Evolutionary conservation across 1,140 invertebrate species (phyloP), one percentile per base, ranked within the genome.

Genomic region (Drusus annulatus): DNA sequence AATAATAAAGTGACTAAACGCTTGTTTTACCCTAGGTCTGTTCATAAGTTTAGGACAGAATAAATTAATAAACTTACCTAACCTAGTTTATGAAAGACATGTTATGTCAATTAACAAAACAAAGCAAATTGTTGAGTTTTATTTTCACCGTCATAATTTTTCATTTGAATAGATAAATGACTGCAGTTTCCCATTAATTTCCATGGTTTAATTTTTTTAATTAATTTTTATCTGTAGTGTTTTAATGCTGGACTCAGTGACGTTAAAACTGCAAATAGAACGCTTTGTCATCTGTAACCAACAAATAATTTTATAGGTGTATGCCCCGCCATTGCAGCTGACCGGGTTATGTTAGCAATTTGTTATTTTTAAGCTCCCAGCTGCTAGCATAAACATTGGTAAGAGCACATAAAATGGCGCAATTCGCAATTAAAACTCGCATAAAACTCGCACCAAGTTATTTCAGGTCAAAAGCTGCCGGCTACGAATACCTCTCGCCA

Each of bases 381-480:
- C 62, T 65, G 62, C 25, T 8, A 65, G 21, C 28, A 28, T 15
- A 36, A 36, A 65, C 62, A 65, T 65, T 16, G 16, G 25, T 7
- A 25, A 25, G 62, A 25, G 21, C 28, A 28, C 23, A 8, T 25
- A 16, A 63, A 63, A 63, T 63, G 60, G 60, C 60, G n/a, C n/a
- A n/a, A n/a, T n/a, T n/a, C n/a, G 62, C 62, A 65, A 65, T 65
- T 58, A 79, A 71, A 65, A 69, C 62, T 17, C 21, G 63, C 63
- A 31, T 28, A 45, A 68, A 45, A 68, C 19, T 23, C 21, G 21
- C 51, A 19, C 16, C 17, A 8, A 50, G 17, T 28, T 13, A 45
- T 62, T 75, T 63, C 56, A 36, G 23, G 31, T 60, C 21, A 80
- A 65, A 68, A 77, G 21, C 16, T 56, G 54, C n/a, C 16, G n/a